These are phyloP conservation scores for Paedocypris sp. DNA, from an alignment of 2,113 vertebrate genomes.

Conservation along the genomic window DNA sequence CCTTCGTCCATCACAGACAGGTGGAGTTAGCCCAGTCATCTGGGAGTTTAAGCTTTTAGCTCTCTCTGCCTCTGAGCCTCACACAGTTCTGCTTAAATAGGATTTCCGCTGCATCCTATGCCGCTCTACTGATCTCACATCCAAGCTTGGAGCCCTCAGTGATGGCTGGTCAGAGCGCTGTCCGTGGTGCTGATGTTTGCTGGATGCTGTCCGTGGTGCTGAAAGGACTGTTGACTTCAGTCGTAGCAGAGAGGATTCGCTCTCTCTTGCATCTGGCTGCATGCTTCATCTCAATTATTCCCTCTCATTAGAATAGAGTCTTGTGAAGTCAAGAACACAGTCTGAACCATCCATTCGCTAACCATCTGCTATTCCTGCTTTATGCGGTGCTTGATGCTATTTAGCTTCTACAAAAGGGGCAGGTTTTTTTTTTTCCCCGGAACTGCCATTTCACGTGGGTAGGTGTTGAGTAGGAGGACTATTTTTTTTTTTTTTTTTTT, in stretches of 20 bases:
- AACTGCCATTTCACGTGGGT: conserved; percentile 16
- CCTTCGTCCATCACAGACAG: conserved; percentile 18
- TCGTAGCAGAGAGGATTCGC: neutral
- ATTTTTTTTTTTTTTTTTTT: too few species aligned
- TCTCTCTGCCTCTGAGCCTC: conserved; percentile 22
- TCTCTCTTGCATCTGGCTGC: neutral
- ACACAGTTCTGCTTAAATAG: conserved; percentile 24
- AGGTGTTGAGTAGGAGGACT: conserved; percentile 26
- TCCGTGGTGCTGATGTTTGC: conserved; percentile 16
- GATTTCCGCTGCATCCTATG: conserved; percentile 28
- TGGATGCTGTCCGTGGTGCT: conserved; percentile 13
- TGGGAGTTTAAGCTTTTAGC: conserved; percentile 18
- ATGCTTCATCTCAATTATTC: conserved; percentile 3
- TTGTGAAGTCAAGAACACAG: conserved; percentile 10
- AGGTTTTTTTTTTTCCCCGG: conserved; percentile 20
- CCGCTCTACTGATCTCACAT: conserved; percentile 22
- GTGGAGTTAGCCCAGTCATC: conserved; percentile 22
- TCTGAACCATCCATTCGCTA: neutral
- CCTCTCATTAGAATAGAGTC: neutral
- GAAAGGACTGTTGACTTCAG: conserved; percentile 7
- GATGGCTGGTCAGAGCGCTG: neutral
- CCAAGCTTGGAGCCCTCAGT: conserved; percentile 17
- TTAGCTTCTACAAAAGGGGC: neutral
- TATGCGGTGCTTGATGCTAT: neutral
- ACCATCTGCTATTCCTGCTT: conserved; percentile 17